Evolutionary conservation across 2,888 invertebrate species (phyloP), one percentile per base, ranked within the genome.

Genomic region (Acholoe squamosa): DNA sequence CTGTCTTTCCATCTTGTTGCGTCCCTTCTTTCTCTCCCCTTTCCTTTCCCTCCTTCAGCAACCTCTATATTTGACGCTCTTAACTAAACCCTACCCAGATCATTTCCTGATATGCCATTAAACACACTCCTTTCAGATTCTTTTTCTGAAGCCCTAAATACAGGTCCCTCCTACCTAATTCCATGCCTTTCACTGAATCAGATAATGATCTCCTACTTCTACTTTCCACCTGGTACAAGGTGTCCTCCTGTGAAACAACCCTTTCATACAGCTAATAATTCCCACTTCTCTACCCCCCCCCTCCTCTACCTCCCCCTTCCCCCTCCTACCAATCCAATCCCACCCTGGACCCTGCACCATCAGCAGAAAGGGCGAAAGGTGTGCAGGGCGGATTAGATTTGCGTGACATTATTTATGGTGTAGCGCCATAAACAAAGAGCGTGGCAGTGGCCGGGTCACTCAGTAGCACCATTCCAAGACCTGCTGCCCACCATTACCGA

Each of bases 361-460:
- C 31, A 19, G 31, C 76, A 16, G 25, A 3, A n/a, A 7, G 76
- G 80, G 80, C n/a, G 34, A 80, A 80, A 80, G 80, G 80, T 80
- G 80, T 28, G 80, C 22, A 10, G 80, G 34, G 80, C 22, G 80
- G 80, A 80, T 80, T 80, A 80, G 80, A 80, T 80, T 80, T 80
- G 80, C 14, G 80, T 80, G 80, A 80, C 80, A 43, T 80, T 80
- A 80, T 80, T 80, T 43, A 80, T 33, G 80, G 80, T 80, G 80
- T 43, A n/a, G 80, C 43, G 80, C 80, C 80, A 80, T 80, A 80
- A 80, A 80, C 80, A 80, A 80, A 33, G 80, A 3, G n/a, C 14
- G 61, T n/a, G 61, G 61, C n/a, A n/a, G 61, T 61, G 61, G 61
- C n/a, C 19, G 61, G n/a, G 61, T 19, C 61, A 61, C 61, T 61